Conservation (phyloP, 2,888 invertebrate genomes). For the Ennomos erosarius region DNA sequence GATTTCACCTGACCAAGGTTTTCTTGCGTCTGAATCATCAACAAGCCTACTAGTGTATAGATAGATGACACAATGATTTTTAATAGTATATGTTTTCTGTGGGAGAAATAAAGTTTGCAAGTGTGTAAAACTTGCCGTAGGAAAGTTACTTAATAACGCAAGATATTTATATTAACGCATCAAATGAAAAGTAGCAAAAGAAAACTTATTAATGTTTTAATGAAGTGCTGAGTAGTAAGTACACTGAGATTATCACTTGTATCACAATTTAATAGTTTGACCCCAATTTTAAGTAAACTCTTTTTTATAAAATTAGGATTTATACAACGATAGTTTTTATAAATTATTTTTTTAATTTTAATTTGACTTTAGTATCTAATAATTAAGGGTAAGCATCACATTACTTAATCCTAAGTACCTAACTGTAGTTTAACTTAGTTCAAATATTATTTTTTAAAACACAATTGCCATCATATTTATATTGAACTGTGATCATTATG, state of each 20-base stretch:
- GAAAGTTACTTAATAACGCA: background rate
- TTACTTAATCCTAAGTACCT: conserved; percentile 68
- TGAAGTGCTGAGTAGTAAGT: conserved; percentile 5
- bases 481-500: conserved; percentile 80
- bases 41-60: background rate
- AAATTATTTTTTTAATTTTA: conserved; percentile 8
- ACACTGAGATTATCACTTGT: conserved; percentile 16
- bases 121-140: no score
- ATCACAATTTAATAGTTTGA: conserved; percentile 7
- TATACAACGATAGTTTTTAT: conserved; percentile 27
- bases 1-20: no score
- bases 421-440: conserved; percentile 56
- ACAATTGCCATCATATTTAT: conserved; percentile 79
- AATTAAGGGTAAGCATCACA: conserved; percentile 54
- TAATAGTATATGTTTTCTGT: background rate
- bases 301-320: conserved; percentile 3
- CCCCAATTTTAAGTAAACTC: conserved; percentile 13
- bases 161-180: background rate
- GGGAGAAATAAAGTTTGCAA: no score
- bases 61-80: background rate
- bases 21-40: background rate
- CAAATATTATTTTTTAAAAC: conserved; percentile 57
- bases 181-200: background rate
- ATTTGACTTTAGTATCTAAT: conserved; percentile 18
- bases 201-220: background rate